These are phyloP conservation scores for Aphelenchoides avenae DNA, from an alignment of 1,140 invertebrate species.

Conservation along the genomic window DNA sequence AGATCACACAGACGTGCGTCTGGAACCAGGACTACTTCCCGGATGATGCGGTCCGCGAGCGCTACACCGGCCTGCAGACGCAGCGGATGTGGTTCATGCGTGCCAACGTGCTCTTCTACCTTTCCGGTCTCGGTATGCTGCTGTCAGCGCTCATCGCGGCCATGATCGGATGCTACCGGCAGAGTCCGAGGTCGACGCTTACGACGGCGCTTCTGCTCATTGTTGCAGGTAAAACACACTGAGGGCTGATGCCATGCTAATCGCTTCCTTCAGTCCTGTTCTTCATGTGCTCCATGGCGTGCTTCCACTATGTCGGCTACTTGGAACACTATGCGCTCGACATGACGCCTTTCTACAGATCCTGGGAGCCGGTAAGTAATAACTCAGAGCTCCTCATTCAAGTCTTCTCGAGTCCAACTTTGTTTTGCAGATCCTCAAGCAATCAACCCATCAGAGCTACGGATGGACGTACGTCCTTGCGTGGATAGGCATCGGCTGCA, in stretches of 20 bases:
- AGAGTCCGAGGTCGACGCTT: conserved; percentile 34
- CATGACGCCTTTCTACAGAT: conserved; percentile 34
- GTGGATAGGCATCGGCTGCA: conserved; percentile 36
- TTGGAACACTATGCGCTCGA: conserved; percentile 32
- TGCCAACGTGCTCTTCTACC: conserved; percentile 19
- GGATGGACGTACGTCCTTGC: conserved; percentile 39
- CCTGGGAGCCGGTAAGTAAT: conserved; percentile 35
- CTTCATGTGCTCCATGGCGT: conserved; percentile 28
- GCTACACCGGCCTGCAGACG: conserved; percentile 27
- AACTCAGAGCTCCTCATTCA: too few relatives aligned
- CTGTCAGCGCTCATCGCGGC: conserved; percentile 27
- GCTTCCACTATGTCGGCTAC: conserved; percentile 41
- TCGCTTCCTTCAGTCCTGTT: conserved; percentile 27
- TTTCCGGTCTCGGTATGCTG: conserved; percentile 21
- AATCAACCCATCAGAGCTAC: conserved; percentile 28
- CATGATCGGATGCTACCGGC: conserved; percentile 32
- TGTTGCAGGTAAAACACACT: conserved; percentile 27
- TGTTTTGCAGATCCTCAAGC: conserved; percentile 30
- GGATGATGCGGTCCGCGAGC: conserved; percentile 11
- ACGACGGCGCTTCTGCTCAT: conserved; percentile 33
- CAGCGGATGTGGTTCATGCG: conserved; percentile 44
- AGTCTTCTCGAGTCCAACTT: conserved; percentile 5
- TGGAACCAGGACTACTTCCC: conserved; percentile 32
- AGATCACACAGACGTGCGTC: conserved; percentile 13
- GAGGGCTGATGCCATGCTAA: not conserved